Percentiles rank a stretch among this genome's conserved stretches.
phyloP scores from a whole-genome alignment of 2,113 vertebrate species.

The Urocitellus parryii region DNA sequence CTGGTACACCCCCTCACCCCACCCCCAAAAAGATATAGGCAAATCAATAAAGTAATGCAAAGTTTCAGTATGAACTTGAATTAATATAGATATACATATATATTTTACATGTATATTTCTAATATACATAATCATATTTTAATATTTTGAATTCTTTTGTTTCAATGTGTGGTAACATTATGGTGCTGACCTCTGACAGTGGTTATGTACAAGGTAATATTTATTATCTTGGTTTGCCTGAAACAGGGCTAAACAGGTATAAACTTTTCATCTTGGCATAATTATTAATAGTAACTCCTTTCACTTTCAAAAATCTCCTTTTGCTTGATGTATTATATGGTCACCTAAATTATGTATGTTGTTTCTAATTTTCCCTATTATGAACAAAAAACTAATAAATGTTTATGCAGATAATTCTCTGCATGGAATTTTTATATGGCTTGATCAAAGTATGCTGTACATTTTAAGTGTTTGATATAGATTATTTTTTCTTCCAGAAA shows the following conservation, averaged over 20 bases:
- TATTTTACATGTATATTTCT: neutral
- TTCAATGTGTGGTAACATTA: neutral
- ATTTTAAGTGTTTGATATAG: neutral
- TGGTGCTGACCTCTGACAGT: neutral
- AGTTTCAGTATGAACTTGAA: neutral
- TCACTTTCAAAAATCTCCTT: neutral
- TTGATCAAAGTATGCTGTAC: neutral
- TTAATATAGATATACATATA: neutral
- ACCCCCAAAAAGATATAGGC: neutral
- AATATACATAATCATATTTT: neutral
- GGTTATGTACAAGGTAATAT: neutral
- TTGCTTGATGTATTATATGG: neutral
- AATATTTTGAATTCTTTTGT: neutral
- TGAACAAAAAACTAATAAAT: conserved; percentile 24
- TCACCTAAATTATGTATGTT: neutral
- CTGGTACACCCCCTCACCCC: too few species aligned
- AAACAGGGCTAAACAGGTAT: neutral
- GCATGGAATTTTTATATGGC: neutral
- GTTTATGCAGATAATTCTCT: neutral
- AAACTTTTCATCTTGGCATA: neutral
- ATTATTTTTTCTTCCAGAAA: neutral
- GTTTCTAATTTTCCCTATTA: neutral
- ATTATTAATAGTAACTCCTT: neutral
- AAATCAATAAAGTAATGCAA: neutral
- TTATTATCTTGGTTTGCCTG: neutral